Evolutionary conservation across 2,888 invertebrate genomes (phyloP).

Genomic region (Mermis nigrescens): DNA sequence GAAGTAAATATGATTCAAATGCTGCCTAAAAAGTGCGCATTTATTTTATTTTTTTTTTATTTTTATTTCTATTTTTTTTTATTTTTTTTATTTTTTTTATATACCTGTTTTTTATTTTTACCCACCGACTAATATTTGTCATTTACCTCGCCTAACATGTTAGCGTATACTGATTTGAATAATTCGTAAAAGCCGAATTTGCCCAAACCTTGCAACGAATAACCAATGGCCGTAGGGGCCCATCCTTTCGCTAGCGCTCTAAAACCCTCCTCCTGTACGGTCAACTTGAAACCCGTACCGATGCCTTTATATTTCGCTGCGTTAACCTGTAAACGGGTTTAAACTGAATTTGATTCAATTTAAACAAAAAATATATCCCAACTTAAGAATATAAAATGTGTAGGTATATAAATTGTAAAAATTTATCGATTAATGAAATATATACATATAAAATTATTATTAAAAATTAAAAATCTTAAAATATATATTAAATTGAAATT

Average conservation of each 20-base stretch:
- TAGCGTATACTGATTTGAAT: conserved; percentile 68
- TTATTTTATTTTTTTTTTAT: too few relatives aligned
- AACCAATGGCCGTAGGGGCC: conserved; percentile 92
- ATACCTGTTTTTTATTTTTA: too few relatives aligned
- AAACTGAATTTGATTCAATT: not conserved
- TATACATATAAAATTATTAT: too few relatives aligned
- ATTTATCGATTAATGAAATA: too few relatives aligned
- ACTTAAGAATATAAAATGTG: too few relatives aligned
- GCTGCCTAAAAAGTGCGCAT: too few relatives aligned
- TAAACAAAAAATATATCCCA: not conserved
- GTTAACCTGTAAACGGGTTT: conserved; percentile 44
- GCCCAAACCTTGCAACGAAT: conserved; percentile 72
- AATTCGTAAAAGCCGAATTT: conserved; percentile 96
- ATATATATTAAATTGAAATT: too few relatives aligned
- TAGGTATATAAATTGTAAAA: too few relatives aligned
- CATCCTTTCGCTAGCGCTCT: conserved; percentile 74
- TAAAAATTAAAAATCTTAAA: too few relatives aligned
- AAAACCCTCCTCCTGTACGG: conserved; percentile 64
- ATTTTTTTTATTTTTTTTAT: too few relatives aligned
- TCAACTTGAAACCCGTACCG: conserved; percentile 53
- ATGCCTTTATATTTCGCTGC: conserved; percentile 75
- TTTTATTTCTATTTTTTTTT: too few relatives aligned
- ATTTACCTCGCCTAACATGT: conserved; percentile 51
- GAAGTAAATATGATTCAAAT: too few relatives aligned
- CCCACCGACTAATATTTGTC: not conserved